A percentile compares a stretch with the other conserved stretches of the same genome.
phyloP scores from a whole-genome alignment of 2,888 invertebrate genomes.

The Rhimphoctona megacephalus region DNA sequence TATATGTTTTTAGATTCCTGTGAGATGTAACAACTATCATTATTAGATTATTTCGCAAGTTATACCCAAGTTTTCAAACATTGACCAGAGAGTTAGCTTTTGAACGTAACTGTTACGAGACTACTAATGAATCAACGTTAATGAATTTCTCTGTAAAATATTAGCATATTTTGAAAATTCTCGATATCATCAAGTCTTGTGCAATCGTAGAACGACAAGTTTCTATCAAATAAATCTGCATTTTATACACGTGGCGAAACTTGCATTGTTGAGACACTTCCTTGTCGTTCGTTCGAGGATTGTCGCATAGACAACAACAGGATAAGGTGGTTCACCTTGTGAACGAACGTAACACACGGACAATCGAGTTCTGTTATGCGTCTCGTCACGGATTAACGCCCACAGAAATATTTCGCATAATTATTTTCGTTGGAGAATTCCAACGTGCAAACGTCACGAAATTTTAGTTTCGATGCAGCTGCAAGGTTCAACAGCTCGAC shows the following conservation, averaged over 20 bases:
- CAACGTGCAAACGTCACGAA: conserved; percentile 9
- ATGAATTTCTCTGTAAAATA: background rate
- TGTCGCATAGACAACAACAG: conserved; percentile 28
- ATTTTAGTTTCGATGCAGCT: conserved; percentile 10
- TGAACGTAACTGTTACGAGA: no score
- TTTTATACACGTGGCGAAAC: background rate
- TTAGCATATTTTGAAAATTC: background rate
- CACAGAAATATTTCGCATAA: conserved; percentile 44
- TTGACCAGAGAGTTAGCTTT: no score
- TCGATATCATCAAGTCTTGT: background rate
- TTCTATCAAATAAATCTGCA: conserved; percentile 27
- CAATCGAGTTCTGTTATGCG: conserved; percentile 2
- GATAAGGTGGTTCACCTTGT: conserved; percentile 77
- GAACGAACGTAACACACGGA: conserved; percentile 68
- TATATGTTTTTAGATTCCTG: no score
- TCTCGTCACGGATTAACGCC: conserved; percentile 54
- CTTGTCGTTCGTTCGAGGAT: conserved; percentile 37
- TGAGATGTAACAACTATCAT: no score
- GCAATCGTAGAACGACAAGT: background rate
- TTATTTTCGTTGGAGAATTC: conserved; percentile 42
- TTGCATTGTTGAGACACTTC: conserved; percentile 49
- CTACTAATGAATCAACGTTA: no score
- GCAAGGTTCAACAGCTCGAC: background rate
- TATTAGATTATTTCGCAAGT: no score
- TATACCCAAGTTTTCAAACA: no score